Base-by-base conservation (phyloP, 2,888 invertebrate genomes). In the Lithosia quadra region DNA sequence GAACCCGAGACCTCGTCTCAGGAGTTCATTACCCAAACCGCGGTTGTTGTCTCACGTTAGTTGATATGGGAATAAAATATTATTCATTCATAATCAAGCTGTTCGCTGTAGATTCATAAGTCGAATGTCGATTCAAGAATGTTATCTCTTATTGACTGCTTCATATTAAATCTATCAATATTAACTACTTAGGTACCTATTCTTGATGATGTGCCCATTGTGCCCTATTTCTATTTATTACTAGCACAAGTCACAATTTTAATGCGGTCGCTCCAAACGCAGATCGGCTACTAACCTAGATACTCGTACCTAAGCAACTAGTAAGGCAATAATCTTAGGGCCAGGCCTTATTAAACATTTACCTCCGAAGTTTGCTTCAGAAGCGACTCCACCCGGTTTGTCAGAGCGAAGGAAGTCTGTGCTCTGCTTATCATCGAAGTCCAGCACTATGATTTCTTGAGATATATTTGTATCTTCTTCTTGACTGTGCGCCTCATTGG, bases 381-480 rank as follows among this genome's bases (percentile, higher is more conserved):
- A 94, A 5, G 95, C 95, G 9, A 90, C 90, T 59, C 95, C 95
- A 68, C 96, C 97, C 79, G 97, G 96, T 72, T 97, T 96, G 85
- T 98, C 98, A 2, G 95, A 94, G 87, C 97, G 97, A 79, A 98
- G 95, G 93, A 97, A 98, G 78, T 98, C 98, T 58, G 96, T 96
- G 63, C 96, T 97, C 90, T 98, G 98, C 81, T 97, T 82, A 76
- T 98, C 98, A 92, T 99, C 98, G 84, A 98, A 98, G 95, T 99
- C 99, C 78, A 99, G 94, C 3, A 99, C 99, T 28, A 99, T 95
- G 86, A 99, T 99, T 93, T 99, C 99, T 91, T 98, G 98, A 58
- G 98, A 98, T 74, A 99, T 96, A 77, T 98, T 99, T 98, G 99
- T 98, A 85, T 98, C 98, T 81, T 97, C 97, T 68, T 97, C 96